A percentile compares a stretch with the other conserved stretches of the same genome.
phyloP scores from a whole-genome alignment of 2,113 vertebrate species.

The Nothobranchius kuhntae region DNA sequence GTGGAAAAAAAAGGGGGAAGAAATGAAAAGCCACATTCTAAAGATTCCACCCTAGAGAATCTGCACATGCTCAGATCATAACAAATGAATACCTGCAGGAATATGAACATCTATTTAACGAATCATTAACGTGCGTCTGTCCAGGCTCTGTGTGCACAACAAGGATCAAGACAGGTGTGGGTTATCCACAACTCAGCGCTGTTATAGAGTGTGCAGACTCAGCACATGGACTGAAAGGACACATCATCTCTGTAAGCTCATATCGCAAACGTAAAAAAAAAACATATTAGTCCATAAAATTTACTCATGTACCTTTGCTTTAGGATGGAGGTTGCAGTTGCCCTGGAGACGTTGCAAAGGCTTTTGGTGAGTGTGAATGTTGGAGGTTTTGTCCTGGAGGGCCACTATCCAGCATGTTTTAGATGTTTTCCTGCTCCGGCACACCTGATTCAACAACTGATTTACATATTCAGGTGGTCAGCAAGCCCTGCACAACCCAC shows the following conservation, averaged over 20 bases:
- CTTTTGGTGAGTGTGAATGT: conserved; percentile 87
- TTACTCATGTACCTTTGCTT: neutral
- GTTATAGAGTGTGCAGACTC: conserved; percentile 99
- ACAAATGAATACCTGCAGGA: too few species aligned
- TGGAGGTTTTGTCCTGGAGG: neutral
- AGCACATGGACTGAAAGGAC: conserved; percentile 96
- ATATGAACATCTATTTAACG: too few species aligned
- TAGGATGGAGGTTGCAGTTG: conserved; percentile 98
- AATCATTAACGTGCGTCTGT: neutral
- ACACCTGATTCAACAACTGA: too few species aligned
- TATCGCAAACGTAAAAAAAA: too few species aligned
- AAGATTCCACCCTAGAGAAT: too few species aligned
- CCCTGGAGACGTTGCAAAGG: conserved; percentile 98
- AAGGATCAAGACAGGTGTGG: conserved; percentile 96
- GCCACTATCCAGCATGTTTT: too few species aligned
- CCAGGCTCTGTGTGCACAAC: conserved; percentile 97
- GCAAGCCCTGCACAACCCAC: too few species aligned
- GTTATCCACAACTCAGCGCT: conserved; percentile 96
- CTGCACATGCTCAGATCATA: too few species aligned
- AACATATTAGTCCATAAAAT: neutral
- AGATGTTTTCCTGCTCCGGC: too few species aligned
- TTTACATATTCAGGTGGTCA: too few species aligned
- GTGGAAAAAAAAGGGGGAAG: too few species aligned
- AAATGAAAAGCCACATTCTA: too few species aligned
- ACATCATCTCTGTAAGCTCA: conserved; percentile 94